Base-by-base conservation (phyloP, 1,140 invertebrate species). In the Plectrocnemia conspersa region DNA sequence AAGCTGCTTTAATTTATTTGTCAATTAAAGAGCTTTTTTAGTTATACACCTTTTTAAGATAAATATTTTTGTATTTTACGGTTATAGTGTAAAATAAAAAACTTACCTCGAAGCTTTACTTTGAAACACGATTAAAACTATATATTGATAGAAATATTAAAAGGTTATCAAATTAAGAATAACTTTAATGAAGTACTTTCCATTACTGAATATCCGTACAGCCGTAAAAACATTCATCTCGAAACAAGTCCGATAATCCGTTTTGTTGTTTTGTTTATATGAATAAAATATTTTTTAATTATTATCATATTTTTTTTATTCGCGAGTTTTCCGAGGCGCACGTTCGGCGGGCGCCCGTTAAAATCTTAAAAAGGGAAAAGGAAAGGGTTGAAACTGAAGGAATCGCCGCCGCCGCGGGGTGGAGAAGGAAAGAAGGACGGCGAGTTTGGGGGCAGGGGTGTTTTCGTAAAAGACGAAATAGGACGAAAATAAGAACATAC, bases 401-500 rank as follows among this genome's bases (percentile, higher is more conserved):
- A 60, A 60, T 60, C 58, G 58, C 33, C 47, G n/a, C 19, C 22
- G 29, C 41, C 40, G 21, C 23, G 45, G 46, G 25, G 46, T 35
- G 40, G 40, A 47, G 32, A 33, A 32, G 42, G 41, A 33, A 33
- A 35, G 36, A 44, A 16, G 36, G 38, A 41, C 25, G 40, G 40
- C 38, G 33, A 46, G 36, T n/a, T 24, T 10, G 19, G 41, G 40
- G 32, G 15, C 32, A 16, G 49, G 54, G 59, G 59, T 61, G 59
- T 56, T 61, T 61, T 61, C 55, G 59, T 53, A 57, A 56, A 57
- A 57, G 59, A 61, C 59, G 59, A 61, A 61, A 61, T 61, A 61
- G 59, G 54, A 61, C 55, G 59, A 61, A 61, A 61, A 61, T 61
- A 57, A 61, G 59, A 61, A 61, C 59, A 61, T 61, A 61, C 59